phyloP scores from a whole-genome alignment of 2,113 vertebrate species.

The Vulpes vulpes region DNA sequence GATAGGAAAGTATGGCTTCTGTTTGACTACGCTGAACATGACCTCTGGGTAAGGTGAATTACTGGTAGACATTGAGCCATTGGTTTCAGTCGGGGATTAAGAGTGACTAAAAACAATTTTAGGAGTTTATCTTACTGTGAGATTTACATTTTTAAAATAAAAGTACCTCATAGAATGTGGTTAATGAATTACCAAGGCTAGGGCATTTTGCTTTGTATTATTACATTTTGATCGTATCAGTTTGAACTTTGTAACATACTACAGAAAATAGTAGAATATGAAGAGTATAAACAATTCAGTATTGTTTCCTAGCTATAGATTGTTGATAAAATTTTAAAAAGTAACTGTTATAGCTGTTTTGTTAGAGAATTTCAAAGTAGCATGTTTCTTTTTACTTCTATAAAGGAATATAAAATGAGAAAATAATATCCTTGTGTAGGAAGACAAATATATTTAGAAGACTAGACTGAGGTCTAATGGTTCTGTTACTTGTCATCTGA shows the following conservation, averaged over 20 bases:
- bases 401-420: conserved; percentile 42
- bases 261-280: neutral
- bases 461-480: neutral
- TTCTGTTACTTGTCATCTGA: neutral
- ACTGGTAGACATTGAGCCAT: conserved; percentile 36
- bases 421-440: neutral
- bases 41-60: conserved; percentile 96
- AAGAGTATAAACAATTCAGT: neutral
- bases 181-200: neutral
- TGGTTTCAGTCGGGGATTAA: neutral
- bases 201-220: conserved; percentile 31
- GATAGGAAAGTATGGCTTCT: conserved; percentile 99
- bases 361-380: conserved; percentile 18
- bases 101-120: neutral
- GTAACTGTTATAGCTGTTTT: neutral
- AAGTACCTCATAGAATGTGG: neutral
- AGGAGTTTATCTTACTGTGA: neutral
- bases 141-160: neutral
- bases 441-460: neutral
- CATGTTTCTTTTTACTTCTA: neutral
- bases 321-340: conserved; percentile 13
- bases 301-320: neutral
- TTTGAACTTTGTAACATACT: conserved; percentile 11
- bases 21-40: conserved; percentile 99
- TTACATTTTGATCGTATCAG: neutral